These are phyloP conservation scores for Trachymyrmex cornetzi DNA, from an alignment of 1,140 invertebrate species.

Conservation along the genomic window DNA sequence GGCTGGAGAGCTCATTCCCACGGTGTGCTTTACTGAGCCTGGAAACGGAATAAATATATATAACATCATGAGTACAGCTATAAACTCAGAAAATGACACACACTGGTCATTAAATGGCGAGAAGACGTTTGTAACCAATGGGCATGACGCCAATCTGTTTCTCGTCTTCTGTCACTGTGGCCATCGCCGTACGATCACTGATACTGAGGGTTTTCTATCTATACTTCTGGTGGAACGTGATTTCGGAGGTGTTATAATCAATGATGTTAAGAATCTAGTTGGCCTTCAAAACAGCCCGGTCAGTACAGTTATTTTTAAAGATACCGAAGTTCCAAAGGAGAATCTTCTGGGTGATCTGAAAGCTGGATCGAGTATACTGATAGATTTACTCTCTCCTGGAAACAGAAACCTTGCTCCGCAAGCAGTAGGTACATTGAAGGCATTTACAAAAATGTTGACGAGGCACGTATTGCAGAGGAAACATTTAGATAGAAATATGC, in stretches of 20 bases:
- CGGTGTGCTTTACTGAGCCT: slow-evolving; percentile 86
- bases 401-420: slow-evolving; percentile 81
- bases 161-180: slow-evolving; percentile 85
- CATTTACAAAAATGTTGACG: slow-evolving; percentile 86
- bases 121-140: slow-evolving; percentile 87
- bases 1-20: slow-evolving; percentile 84
- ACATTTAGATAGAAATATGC: slow-evolving; percentile 89
- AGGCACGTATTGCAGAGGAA: slow-evolving; percentile 89
- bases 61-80: slow-evolving; percentile 80
- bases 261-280: slow-evolving; percentile 91
- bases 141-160: slow-evolving; percentile 85
- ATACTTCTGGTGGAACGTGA: slow-evolving; percentile 92
- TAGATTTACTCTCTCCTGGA: slow-evolving; percentile 76
- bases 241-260: slow-evolving; percentile 90
- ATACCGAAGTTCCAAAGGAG: slow-evolving; percentile 83
- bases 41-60: slow-evolving; percentile 75
- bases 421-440: slow-evolving; percentile 83
- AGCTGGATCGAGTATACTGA: slow-evolving; percentile 74
- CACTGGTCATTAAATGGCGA: slow-evolving; percentile 85
- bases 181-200: neutral
- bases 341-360: slow-evolving; percentile 83
- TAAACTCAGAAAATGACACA: slow-evolving; percentile 74
- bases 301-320: slow-evolving; percentile 85
- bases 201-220: slow-evolving; percentile 85
- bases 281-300: slow-evolving; percentile 88